Percentiles rank a stretch among this genome's conserved stretches.
phyloP scores from a whole-genome alignment of 2,797 vertebrate species.

The Smutsia gigantea region DNA sequence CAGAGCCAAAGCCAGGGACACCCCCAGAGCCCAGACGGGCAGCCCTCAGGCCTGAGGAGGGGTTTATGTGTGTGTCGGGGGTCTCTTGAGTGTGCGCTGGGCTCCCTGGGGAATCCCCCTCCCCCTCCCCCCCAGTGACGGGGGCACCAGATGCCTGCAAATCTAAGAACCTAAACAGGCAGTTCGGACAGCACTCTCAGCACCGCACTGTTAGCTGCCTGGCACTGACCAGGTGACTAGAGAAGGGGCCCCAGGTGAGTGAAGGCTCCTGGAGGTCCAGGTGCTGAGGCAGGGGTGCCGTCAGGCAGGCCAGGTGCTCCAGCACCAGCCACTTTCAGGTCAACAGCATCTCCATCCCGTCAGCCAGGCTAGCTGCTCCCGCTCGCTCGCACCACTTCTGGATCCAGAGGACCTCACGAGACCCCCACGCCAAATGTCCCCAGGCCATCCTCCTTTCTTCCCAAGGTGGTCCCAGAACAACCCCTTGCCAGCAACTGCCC shows the following conservation, averaged over 20 bases:
- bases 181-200: neutral
- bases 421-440: neutral
- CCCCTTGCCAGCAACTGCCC: neutral
- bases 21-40: neutral
- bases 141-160: neutral
- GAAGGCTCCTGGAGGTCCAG: neutral
- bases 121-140: neutral
- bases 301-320: neutral
- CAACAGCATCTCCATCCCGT: neutral
- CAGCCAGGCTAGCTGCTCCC: neutral
- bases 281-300: neutral
- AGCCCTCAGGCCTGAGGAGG: neutral
- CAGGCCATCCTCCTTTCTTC: neutral
- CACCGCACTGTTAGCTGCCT: neutral
- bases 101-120: neutral
- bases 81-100: neutral
- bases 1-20: neutral
- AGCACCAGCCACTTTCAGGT: neutral
- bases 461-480: neutral
- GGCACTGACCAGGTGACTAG: neutral
- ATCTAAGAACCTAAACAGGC: neutral
- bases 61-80: no score
- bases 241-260: neutral
- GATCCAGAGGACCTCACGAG: neutral
- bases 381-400: neutral